phyloP scores from a whole-genome alignment of 2,888 invertebrate genomes.

The Rhamnusium bicolor region DNA sequence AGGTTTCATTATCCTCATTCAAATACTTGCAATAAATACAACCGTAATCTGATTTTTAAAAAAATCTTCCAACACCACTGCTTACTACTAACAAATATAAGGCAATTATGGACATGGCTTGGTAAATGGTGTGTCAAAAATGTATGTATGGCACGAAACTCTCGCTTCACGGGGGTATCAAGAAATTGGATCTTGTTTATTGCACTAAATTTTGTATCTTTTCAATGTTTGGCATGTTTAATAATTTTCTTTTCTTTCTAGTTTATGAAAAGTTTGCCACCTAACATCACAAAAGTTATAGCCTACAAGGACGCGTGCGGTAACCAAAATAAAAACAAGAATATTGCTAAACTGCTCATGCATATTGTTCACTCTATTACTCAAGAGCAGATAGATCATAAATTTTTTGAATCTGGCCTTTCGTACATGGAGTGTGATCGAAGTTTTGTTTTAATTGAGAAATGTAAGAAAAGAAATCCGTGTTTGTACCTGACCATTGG shows the following conservation, averaged over 20 bases:
- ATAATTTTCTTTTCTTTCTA: conserved; percentile 12
- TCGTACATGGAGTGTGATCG: too few relatives aligned
- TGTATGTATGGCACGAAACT: conserved; percentile 26
- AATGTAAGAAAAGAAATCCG: too few relatives aligned
- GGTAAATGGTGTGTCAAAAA: conserved; percentile 6
- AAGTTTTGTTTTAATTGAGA: too few relatives aligned
- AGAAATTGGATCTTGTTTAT: conserved; percentile 18
- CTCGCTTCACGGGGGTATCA: conserved; percentile 11
- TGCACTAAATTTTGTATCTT: conserved; percentile 15
- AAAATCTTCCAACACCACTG: conserved; percentile 6
- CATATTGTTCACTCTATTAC: conserved; percentile 2
- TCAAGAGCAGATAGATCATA: conserved; percentile 11
- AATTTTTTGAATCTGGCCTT: conserved; percentile 5
- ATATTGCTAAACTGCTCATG: conserved; percentile 12
- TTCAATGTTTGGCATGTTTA: neutral
- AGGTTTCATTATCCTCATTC: neutral
- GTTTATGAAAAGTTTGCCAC: conserved; percentile 13
- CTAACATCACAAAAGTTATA: conserved; percentile 7
- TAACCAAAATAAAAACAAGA: conserved; percentile 16
- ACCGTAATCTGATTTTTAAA: conserved; percentile 2
- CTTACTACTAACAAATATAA: neutral
- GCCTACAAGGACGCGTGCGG: conserved; percentile 20
- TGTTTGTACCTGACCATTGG: too few relatives aligned
- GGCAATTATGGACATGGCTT: conserved; percentile 9
- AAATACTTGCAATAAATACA: neutral